phyloP scores from a whole-genome alignment of 2,113 vertebrate species.

The Sceloporus undulatus region DNA sequence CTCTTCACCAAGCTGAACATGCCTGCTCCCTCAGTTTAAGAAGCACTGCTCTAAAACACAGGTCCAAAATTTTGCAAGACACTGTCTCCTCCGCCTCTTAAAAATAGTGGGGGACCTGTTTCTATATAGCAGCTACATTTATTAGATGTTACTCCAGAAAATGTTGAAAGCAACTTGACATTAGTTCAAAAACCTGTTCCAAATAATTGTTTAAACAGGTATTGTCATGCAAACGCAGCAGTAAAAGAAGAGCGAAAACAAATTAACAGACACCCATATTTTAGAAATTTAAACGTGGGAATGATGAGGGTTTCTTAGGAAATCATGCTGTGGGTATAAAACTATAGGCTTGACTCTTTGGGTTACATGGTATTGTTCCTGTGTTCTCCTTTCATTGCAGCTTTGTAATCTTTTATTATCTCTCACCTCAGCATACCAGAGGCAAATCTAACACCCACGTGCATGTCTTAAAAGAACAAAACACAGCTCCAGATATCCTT shows the following conservation, averaged over 20 bases:
- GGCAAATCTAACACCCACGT: not conserved
- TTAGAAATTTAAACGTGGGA: too few species aligned
- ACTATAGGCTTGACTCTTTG: not conserved
- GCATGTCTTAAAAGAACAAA: not conserved
- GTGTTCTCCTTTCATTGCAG: not conserved
- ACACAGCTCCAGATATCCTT: not conserved
- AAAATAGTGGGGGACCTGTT: too few species aligned
- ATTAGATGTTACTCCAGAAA: not conserved
- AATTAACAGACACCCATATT: not conserved
- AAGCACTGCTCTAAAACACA: not conserved
- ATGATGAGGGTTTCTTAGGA: not conserved
- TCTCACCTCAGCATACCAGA: not conserved
- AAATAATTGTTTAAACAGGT: not conserved
- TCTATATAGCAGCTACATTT: not conserved
- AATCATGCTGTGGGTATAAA: not conserved
- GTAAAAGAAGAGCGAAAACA: not conserved
- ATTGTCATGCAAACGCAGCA: not conserved
- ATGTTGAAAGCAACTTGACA: not conserved
- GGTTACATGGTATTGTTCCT: not conserved
- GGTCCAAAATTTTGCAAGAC: not conserved
- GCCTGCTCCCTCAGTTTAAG: too few species aligned
- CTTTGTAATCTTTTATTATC: not conserved
- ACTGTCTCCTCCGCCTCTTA: too few species aligned
- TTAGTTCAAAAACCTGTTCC: too few species aligned
- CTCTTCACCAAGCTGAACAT: too few species aligned